phyloP scores from a whole-genome alignment of 2,888 invertebrate genomes.

The Cephus spinipes region DNA sequence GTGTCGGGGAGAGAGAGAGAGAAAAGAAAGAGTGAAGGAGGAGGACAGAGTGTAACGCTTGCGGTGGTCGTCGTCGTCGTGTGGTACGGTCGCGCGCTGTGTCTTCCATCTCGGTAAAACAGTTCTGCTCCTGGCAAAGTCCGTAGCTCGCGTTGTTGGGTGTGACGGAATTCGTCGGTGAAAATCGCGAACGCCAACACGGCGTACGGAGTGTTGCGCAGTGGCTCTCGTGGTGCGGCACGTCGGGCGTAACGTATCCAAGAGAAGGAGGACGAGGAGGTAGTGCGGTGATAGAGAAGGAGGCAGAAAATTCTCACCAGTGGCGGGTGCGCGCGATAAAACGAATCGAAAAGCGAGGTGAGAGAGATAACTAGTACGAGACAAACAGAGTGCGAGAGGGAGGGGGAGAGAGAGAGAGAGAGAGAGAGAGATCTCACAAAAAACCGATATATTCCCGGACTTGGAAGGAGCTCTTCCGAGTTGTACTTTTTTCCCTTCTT shows the following conservation, averaged over 20 bases:
- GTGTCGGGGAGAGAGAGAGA: not conserved
- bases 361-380: conserved; percentile 27
- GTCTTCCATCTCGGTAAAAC: not conserved
- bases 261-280: not conserved
- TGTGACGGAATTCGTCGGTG: conserved; percentile 49
- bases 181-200: conserved; percentile 28
- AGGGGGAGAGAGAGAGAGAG: conserved; percentile 5
- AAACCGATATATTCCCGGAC: not conserved
- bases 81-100: conserved; percentile 17
- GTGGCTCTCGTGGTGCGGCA: conserved; percentile 24
- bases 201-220: conserved; percentile 39
- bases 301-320: conserved; percentile 13
- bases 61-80: not conserved
- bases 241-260: conserved; percentile 12
- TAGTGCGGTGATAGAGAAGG: not conserved
- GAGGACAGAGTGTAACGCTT: not conserved
- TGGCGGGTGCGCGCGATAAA: conserved; percentile 28
- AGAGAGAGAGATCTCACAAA: conserved; percentile 10
- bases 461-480: not conserved
- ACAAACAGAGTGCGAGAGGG: conserved; percentile 20
- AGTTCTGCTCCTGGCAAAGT: not conserved
- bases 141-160: conserved; percentile 34
- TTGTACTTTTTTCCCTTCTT: not conserved
- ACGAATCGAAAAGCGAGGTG: conserved; percentile 36
- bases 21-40: not conserved